Conservation (phyloP, 1,140 invertebrate species). For the Drosophila cardini region DNA sequence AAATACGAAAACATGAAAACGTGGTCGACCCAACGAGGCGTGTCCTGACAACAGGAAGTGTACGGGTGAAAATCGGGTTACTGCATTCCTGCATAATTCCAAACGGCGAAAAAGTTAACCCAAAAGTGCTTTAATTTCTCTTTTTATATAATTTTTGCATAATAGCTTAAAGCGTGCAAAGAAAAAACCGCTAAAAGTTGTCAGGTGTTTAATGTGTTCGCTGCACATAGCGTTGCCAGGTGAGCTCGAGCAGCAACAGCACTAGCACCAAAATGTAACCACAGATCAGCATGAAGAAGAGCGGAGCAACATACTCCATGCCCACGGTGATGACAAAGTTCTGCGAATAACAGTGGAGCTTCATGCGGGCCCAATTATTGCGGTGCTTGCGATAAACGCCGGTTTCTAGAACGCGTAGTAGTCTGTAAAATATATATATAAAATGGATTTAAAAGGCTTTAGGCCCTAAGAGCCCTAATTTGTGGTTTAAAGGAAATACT, state of each 20-base stretch:
- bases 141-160: conserved; percentile 51
- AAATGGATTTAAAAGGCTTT: too few species aligned
- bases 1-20: conserved; percentile 71
- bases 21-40: conserved; percentile 56
- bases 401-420: conserved; percentile 66
- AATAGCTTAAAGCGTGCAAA: conserved; percentile 53
- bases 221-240: conserved; percentile 61
- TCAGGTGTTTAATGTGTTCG: conserved; percentile 8
- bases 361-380: conserved; percentile 62
- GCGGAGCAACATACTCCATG: conserved; percentile 78
- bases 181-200: conserved; percentile 2
- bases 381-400: conserved; percentile 72
- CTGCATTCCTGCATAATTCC: conserved; percentile 68
- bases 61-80: conserved; percentile 34
- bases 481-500: too few species aligned
- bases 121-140: conserved; percentile 61
- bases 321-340: conserved; percentile 76
- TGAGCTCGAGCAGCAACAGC: conserved; percentile 57
- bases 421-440: too few species aligned
- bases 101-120: conserved; percentile 65
- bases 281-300: conserved; percentile 74
- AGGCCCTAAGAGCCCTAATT: too few species aligned
- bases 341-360: conserved; percentile 71
- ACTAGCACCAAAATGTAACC: conserved; percentile 66
- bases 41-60: conserved; percentile 68